These are phyloP conservation scores for Heterohyrax brucei DNA, from an alignment of 2,797 vertebrate species.

Conservation along the genomic window DNA sequence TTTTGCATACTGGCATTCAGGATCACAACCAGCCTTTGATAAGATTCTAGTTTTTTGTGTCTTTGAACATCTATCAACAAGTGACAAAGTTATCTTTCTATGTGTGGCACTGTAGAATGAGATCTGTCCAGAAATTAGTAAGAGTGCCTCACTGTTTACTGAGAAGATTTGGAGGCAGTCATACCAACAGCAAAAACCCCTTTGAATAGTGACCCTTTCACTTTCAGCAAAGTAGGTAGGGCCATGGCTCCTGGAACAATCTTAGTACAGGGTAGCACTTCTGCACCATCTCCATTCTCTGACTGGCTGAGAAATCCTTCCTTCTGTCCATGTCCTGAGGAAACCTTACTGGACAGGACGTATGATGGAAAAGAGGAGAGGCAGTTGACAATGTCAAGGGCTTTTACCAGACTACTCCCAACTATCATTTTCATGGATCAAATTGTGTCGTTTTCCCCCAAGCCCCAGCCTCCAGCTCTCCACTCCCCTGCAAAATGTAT, in stretches of 20 bases:
- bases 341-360: neutral
- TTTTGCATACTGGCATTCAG: slow-evolving; percentile 96
- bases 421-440: neutral
- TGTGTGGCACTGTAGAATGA: slow-evolving; percentile 97
- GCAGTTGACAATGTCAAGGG: neutral
- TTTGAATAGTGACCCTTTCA: no score
- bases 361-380: neutral
- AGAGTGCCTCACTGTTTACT: slow-evolving; percentile 32
- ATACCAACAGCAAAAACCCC: neutral
- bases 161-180: rapidly evolving
- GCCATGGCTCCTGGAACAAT: neutral
- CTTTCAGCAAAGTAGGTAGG: neutral
- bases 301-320: neutral
- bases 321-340: neutral
- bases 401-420: neutral
- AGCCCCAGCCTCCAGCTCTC: no score
- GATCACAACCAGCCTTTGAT: slow-evolving; percentile 96
- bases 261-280: neutral
- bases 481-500: no score
- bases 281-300: neutral
- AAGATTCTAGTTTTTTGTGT: slow-evolving; percentile 97
- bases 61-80: slow-evolving; percentile 96
- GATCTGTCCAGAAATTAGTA: slow-evolving; percentile 91
- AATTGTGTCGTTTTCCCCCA: no score
- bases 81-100: slow-evolving; percentile 97